Evolutionary conservation across 92 coral and sea anemone species (phyloP), one percentile per base, ranked within the genome.

Genomic region (Epizoanthus ramosus): DNA sequence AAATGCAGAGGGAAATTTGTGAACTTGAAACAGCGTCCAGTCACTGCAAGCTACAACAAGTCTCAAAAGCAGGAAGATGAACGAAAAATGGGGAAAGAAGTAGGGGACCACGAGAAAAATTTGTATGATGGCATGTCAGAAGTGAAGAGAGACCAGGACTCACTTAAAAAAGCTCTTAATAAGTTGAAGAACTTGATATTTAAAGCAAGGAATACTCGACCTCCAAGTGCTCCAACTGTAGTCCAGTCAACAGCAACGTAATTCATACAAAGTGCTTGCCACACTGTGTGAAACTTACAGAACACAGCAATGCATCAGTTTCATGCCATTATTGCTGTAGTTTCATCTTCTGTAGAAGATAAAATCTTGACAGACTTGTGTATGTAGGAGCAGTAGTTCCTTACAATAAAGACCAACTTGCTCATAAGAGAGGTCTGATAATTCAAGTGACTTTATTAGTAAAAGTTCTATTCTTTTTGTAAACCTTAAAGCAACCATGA

Each of bases 121-220:
- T 92, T 96, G 3, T 96, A 96, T 60, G 99, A 92, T 81, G 99
- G 99, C 63, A 96, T 96, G 99, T 92, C 99, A 9, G 99, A 92
- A 52, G 99, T 96, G 17, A 96, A 96, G 79, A 86, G 95, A 66
- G 95, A 96, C 52, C 99, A 96, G 91, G 99, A 96, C 87, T 90
- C 99, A 5, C 71, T 93, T 87, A 96, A 93, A 87, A 96, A 96
- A 86, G 99, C 98, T 37, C 87, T 96, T 15, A 91, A 94, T 84
- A 92, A 95, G 88, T 87, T 93, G 72, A 88, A 91, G 74, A 93
- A 92, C 68, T 73, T 93, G 87, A 84, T 96, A 35, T 85, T 90
- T 66, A 96, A 96, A 89, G 98, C 98, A 37, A 86, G 92, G 66
- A 88, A 86, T 50, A 91, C 88, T 59, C 91, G 94, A 15, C 99